A percentile compares a stretch with the other conserved stretches of the same genome.
phyloP scores from a whole-genome alignment of 2,888 invertebrate species.

The Drosophila demipolita region DNA sequence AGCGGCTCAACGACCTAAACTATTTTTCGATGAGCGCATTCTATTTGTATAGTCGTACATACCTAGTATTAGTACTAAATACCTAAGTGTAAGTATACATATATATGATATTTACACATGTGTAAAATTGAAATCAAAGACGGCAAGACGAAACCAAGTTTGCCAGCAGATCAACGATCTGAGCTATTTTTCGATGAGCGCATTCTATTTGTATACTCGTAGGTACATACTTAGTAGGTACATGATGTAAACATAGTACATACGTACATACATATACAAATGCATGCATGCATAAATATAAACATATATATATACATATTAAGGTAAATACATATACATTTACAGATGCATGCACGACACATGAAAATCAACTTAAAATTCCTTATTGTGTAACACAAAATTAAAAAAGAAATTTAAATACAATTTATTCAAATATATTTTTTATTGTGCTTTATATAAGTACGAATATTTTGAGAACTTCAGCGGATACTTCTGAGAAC shows the following conservation, averaged over 20 bases:
- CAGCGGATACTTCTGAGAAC: not conserved
- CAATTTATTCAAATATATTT: not conserved
- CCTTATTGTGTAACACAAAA: constrained; percentile 78
- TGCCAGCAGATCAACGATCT: too few relatives aligned
- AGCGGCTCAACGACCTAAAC: constrained; percentile 12
- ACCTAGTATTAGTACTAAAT: not conserved
- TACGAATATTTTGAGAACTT: not conserved
- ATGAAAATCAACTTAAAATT: constrained; percentile 72
- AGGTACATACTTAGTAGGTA: not conserved
- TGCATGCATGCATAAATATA: constrained; percentile 20
- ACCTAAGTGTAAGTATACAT: too few relatives aligned
- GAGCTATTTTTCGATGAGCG: too few relatives aligned
- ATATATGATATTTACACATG: not conserved
- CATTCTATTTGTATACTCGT: too few relatives aligned
- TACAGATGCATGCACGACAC: constrained; percentile 47
- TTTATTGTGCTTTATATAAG: not conserved
- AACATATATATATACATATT: constrained; percentile 27
- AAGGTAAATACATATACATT: constrained; percentile 31
- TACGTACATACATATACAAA: constrained; percentile 36
- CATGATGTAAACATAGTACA: constrained; percentile 13
- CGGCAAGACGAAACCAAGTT: too few relatives aligned
- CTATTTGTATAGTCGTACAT: too few relatives aligned
- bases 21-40: not conserved
- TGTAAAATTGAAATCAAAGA: too few relatives aligned
- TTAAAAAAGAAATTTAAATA: constrained; percentile 30